Percentiles rank a stretch among this genome's conserved stretches.
Evolutionary conservation across 2,113 vertebrate species (phyloP).

Genomic region (Steatornis caripensis): DNA sequence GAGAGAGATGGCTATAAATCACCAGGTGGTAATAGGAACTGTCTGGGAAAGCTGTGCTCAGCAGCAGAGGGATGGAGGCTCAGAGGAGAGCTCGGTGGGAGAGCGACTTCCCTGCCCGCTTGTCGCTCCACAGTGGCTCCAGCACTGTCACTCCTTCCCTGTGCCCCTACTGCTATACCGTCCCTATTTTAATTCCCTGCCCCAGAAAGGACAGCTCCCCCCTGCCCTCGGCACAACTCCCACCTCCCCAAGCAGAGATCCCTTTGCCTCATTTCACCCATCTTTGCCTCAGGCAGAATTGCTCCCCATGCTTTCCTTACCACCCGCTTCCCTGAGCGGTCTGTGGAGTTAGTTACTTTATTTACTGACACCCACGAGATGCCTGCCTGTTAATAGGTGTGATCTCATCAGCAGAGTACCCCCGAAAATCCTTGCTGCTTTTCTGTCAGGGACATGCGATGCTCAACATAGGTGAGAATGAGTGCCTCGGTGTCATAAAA

Average conservation of each 20-base stretch:
- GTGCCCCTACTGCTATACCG: not conserved
- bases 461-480: not conserved
- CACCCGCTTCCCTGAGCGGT: accelerated
- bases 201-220: not conserved
- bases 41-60: constrained; percentile 5
- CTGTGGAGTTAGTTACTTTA: not conserved
- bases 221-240: not conserved
- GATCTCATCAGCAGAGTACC: not conserved
- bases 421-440: not conserved
- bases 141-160: not conserved
- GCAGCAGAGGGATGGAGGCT: not conserved
- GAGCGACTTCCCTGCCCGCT: not conserved
- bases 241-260: not conserved
- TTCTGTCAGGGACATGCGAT: not conserved
- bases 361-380: not conserved
- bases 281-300: not conserved
- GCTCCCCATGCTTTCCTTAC: not conserved
- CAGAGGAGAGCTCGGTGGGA: not conserved
- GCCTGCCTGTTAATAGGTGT: not conserved
- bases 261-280: not conserved
- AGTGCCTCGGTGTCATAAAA: not conserved
- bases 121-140: accelerated
- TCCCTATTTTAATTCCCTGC: not conserved
- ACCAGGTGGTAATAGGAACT: not conserved
- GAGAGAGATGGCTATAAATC: constrained; percentile 38